Conservation (phyloP, 1,140 invertebrate species). For the Bombus vancouverensis region DNA sequence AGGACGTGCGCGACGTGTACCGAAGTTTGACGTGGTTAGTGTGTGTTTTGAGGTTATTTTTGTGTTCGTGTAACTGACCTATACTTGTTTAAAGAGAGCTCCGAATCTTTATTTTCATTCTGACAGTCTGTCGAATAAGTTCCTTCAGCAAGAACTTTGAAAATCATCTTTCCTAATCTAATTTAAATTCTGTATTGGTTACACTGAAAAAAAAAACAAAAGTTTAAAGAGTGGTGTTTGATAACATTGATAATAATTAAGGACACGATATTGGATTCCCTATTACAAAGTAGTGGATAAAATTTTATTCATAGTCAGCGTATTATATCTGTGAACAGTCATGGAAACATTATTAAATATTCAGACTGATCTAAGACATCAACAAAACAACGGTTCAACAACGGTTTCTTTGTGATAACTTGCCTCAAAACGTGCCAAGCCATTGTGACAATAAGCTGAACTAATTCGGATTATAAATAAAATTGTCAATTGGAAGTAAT, state of each 20-base stretch:
- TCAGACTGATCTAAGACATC: neutral
- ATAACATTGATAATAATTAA: neutral
- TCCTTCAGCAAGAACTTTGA: neutral
- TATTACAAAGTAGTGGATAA: neutral
- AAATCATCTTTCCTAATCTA: neutral
- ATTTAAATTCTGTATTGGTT: neutral
- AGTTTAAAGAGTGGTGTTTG: constrained; percentile 8
- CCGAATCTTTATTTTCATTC: constrained; percentile 69
- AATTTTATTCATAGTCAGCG: neutral
- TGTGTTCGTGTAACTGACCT: constrained; percentile 75
- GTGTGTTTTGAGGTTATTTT: constrained; percentile 77
- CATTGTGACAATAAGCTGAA: constrained; percentile 63
- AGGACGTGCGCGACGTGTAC: constrained; percentile 44
- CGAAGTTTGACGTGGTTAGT: constrained; percentile 62
- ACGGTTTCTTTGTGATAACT: constrained; percentile 18
- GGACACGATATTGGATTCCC: neutral
- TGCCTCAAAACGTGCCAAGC: constrained; percentile 44
- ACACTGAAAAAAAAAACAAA: neutral
- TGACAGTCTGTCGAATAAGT: constrained; percentile 58
- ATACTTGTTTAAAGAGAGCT: constrained; percentile 53
- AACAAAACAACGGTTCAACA: neutral
- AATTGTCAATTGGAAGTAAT: constrained; percentile 11
- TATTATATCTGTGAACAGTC: neutral
- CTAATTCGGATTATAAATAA: neutral
- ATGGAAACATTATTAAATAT: neutral